Evolutionary conservation across 1,140 invertebrate genomes (phyloP).

Genomic region (Periplaneta americana): DNA sequence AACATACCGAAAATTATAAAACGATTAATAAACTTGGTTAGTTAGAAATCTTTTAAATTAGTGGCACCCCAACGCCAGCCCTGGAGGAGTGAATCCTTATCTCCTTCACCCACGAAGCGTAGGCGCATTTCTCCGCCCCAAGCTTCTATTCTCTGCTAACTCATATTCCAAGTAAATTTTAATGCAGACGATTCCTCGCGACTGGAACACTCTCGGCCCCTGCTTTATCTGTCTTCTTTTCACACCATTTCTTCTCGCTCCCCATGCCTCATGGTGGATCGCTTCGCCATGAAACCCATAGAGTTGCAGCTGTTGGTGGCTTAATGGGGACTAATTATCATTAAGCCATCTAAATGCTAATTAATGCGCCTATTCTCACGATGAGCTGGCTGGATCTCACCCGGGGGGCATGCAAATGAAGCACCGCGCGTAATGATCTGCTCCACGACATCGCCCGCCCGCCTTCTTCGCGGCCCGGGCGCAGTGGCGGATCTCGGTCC

Average conservation of each 20-base stretch:
- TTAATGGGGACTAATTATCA: conserved; percentile 40
- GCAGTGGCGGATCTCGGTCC: not conserved
- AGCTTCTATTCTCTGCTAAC: no score
- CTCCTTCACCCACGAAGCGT: no score
- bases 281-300: not conserved
- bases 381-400: conserved; percentile 32
- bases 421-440: conserved; percentile 9
- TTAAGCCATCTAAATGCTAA: conserved; percentile 49
- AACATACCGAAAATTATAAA: no score
- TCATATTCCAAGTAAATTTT: no score
- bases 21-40: no score
- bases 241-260: conserved; percentile 18
- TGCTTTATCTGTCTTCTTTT: conserved; percentile 20
- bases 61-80: no score
- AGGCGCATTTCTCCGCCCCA: no score
- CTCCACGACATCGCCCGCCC: not conserved
- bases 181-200: no score
- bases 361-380: conserved; percentile 47
- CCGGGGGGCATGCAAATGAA: conserved; percentile 39
- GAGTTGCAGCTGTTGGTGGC: conserved; percentile 18
- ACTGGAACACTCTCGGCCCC: not conserved
- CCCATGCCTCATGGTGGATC: not conserved
- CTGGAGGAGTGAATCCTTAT: no score
- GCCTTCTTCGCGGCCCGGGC: not conserved
- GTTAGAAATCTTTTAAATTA: no score